These are phyloP conservation scores for Lithobius niger DNA, from an alignment of 1,140 invertebrate species.

Conservation along the genomic window DNA sequence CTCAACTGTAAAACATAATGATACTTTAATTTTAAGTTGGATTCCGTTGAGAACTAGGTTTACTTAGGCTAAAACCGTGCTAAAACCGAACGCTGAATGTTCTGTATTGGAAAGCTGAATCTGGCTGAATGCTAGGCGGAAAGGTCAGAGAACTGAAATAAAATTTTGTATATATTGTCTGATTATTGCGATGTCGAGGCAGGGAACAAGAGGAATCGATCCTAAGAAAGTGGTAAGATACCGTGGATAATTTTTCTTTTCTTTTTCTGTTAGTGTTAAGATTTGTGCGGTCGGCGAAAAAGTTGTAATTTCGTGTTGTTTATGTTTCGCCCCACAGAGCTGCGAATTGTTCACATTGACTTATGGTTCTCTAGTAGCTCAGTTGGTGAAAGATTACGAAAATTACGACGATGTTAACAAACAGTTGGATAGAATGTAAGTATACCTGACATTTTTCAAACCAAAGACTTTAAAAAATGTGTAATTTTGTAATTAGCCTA, in stretches of 20 bases:
- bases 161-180: not conserved
- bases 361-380: conserved; percentile 92
- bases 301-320: not conserved
- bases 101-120: not conserved
- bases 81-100: not conserved
- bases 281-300: not conserved
- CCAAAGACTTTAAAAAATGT: no score
- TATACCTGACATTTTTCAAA: no score
- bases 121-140: no score
- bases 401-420: conserved; percentile 94
- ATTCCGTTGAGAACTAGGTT: not conserved
- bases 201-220: conserved; percentile 41
- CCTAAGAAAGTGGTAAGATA: conserved; percentile 46
- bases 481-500: no score
- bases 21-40: not conserved
- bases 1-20: not conserved
- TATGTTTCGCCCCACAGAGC: no score
- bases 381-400: conserved; percentile 94
- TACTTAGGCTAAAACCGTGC: not conserved
- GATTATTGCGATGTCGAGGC: conserved; percentile 39
- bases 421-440: conserved; percentile 66
- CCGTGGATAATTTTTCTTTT: not conserved
- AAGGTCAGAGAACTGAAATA: not conserved
- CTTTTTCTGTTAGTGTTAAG: not conserved
- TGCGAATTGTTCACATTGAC: conserved; percentile 69